These are phyloP conservation scores for Silurus aristotelis DNA, from an alignment of 2,797 vertebrate species.

Conservation along the genomic window DNA sequence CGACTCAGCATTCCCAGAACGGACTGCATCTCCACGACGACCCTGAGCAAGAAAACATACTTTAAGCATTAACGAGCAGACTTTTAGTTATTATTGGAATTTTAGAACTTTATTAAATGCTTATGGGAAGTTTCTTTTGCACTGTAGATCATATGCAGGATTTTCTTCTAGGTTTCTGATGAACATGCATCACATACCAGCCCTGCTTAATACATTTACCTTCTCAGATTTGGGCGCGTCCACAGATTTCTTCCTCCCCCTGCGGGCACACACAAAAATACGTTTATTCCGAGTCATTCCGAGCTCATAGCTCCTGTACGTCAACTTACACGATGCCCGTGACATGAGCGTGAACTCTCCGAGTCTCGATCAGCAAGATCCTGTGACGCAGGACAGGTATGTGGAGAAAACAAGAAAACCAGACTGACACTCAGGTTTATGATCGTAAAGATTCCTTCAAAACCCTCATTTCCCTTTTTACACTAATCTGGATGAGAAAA, in stretches of 20 bases:
- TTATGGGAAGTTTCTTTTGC: no score
- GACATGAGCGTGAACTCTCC: slow-evolving; percentile 52
- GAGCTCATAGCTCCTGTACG: background rate
- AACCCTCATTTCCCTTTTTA: no score
- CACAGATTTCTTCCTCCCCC: slow-evolving; percentile 48
- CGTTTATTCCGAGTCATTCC: no score
- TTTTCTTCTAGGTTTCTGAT: no score
- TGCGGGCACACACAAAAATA: slow-evolving; percentile 12
- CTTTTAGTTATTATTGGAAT: background rate
- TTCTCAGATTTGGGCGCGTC: slow-evolving; percentile 32
- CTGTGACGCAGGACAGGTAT: background rate
- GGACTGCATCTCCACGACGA: background rate
- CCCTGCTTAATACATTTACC: slow-evolving; percentile 9
- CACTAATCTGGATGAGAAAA: no score
- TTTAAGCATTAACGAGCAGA: background rate
- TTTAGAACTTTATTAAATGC: background rate
- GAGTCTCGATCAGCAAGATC: slow-evolving; percentile 54
- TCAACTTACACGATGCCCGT: slow-evolving; percentile 53
- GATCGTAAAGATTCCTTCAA: no score
- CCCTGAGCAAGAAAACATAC: background rate
- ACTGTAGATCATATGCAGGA: no score
- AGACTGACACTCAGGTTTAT: background rate
- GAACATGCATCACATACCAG: no score
- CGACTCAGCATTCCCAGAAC: background rate
- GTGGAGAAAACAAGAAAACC: background rate